These are phyloP conservation scores for Drosophila buzzatii DNA, from an alignment of 2,888 invertebrate genomes.

Conservation along the genomic window DNA sequence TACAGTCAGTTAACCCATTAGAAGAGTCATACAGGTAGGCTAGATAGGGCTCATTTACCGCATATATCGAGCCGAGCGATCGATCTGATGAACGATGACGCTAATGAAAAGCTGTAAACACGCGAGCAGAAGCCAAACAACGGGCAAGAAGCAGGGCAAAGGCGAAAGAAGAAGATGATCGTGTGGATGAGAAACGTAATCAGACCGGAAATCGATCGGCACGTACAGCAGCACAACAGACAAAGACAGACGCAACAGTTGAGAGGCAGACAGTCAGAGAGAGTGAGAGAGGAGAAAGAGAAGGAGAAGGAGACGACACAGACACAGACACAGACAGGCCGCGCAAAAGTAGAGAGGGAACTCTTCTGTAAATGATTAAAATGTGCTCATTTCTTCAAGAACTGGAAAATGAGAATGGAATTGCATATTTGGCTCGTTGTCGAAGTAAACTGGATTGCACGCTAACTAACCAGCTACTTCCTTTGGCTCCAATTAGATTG, in stretches of 20 bases:
- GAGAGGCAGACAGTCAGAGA: slow-evolving; percentile 7
- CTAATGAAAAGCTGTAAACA: slow-evolving; percentile 65
- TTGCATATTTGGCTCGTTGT: slow-evolving; percentile 19
- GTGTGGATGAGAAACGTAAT: slow-evolving; percentile 75
- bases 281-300: slow-evolving; percentile 4
- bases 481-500: slow-evolving; percentile 53
- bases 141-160: slow-evolving; percentile 28
- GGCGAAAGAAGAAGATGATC: slow-evolving; percentile 46
- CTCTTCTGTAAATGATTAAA: slow-evolving; percentile 40
- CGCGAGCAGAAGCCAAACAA: slow-evolving; percentile 69
- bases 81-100: slow-evolving; percentile 45
- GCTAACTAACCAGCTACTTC: slow-evolving; percentile 56
- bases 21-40: not conserved
- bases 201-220: slow-evolving; percentile 83
- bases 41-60: not conserved
- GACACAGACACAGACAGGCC: not conserved
- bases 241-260: slow-evolving; percentile 41
- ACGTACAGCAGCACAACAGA: slow-evolving; percentile 63
- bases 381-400: slow-evolving; percentile 35
- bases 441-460: slow-evolving; percentile 34
- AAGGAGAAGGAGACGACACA: slow-evolving; percentile 9
- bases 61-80: not conserved
- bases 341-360: not conserved
- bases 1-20: not conserved
- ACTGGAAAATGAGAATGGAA: slow-evolving; percentile 30